These are phyloP conservation scores for Ramphastos sulfuratus DNA, from an alignment of 2,113 vertebrate species.

Conservation along the genomic window DNA sequence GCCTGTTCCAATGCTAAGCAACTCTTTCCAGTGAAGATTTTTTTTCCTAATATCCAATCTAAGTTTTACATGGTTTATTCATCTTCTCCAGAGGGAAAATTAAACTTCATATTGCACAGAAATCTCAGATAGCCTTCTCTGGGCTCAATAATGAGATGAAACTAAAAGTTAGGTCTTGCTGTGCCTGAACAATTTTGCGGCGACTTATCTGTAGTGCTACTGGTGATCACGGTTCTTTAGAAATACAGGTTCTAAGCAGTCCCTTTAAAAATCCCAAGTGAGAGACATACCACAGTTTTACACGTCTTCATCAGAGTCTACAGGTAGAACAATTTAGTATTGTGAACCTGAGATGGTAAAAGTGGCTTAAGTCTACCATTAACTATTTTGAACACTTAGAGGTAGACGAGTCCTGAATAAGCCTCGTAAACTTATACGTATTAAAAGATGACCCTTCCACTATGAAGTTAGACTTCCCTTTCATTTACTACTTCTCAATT, in stretches of 20 bases:
- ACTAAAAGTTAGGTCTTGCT: neutral
- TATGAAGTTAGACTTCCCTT: neutral
- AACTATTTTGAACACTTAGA: neutral
- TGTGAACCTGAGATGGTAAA: fast-evolving
- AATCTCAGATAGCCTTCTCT: neutral
- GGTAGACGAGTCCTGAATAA: neutral
- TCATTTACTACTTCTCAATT: neutral
- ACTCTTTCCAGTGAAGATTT: neutral
- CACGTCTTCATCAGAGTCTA: neutral
- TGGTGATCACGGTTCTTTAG: neutral
- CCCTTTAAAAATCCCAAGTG: neutral
- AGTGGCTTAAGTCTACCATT: neutral
- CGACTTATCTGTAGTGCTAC: neutral
- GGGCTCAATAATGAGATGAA: neutral
- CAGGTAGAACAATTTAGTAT: neutral
- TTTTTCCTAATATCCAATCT: neutral
- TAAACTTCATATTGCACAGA: neutral
- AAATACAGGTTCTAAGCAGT: neutral
- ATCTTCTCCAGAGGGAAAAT: neutral
- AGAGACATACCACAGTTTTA: neutral
- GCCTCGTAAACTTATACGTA: neutral
- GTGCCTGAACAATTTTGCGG: neutral
- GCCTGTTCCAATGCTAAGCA: neutral
- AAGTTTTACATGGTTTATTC: neutral
- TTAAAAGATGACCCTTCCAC: neutral